Evolutionary conservation across 2,888 invertebrate species (phyloP).

Genomic region (Coremacera marginata): DNA sequence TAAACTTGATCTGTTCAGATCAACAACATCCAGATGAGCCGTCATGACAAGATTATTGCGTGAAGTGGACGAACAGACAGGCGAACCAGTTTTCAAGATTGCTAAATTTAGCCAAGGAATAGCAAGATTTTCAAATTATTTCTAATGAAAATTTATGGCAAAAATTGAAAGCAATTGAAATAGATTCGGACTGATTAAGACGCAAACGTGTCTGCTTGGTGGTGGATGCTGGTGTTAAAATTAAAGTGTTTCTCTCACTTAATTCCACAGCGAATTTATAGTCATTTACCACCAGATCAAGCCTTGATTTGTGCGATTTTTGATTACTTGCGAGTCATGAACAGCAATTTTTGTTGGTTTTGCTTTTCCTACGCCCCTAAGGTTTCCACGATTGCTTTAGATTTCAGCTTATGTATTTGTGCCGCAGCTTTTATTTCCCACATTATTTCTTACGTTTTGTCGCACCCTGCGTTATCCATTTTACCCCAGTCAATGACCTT

Average conservation of each 20-base stretch:
- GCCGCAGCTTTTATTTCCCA: too few species aligned
- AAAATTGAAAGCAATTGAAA: conserved; percentile 17
- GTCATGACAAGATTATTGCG: neutral
- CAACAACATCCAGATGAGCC: neutral
- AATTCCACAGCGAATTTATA: neutral
- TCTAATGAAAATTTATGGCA: conserved; percentile 21
- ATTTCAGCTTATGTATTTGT: too few species aligned
- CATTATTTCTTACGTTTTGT: too few species aligned
- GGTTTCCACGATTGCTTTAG: neutral
- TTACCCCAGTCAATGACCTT: too few species aligned
- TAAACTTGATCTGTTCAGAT: neutral
- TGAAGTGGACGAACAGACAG: neutral
- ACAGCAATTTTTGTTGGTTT: neutral
- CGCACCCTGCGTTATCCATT: too few species aligned
- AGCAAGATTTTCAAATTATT: neutral
- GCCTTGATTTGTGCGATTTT: conserved; percentile 12
- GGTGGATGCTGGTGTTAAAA: conserved; percentile 8
- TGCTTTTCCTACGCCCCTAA: neutral
- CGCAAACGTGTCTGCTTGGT: neutral
- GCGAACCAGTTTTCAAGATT: neutral
- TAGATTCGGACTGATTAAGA: neutral
- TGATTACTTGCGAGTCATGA: neutral
- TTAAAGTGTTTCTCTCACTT: neutral
- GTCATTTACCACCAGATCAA: neutral
- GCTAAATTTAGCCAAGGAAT: neutral